A percentile compares a stretch with the other conserved stretches of the same genome.
These are phyloP conservation scores for Spea bombifrons DNA, from an alignment of 2,113 vertebrate species.

Conservation along the genomic window DNA sequence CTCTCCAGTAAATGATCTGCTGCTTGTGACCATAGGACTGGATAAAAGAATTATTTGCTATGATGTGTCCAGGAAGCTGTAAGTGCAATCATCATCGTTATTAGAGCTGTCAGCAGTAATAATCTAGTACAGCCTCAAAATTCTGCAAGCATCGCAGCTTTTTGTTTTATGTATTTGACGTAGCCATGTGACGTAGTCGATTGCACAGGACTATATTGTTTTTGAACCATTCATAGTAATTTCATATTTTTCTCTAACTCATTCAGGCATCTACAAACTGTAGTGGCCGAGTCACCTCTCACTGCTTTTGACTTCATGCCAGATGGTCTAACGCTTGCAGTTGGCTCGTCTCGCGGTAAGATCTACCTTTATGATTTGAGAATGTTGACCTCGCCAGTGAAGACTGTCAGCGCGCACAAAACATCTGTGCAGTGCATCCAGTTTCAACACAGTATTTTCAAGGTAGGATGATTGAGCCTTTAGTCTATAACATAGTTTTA, in stretches of 20 bases:
- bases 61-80: constrained; percentile 93
- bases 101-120: too few relatives aligned
- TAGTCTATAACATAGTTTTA: background rate
- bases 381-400: constrained; percentile 81
- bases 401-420: constrained; percentile 82
- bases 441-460: constrained; percentile 77
- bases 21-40: constrained; percentile 88
- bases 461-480: constrained; percentile 64
- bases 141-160: too few relatives aligned
- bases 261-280: constrained; percentile 73
- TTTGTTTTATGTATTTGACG: too few relatives aligned
- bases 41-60: constrained; percentile 97
- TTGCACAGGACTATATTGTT: background rate
- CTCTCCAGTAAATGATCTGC: constrained; percentile 89
- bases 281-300: constrained; percentile 83
- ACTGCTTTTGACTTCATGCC: constrained; percentile 89
- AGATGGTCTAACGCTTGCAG: constrained; percentile 84
- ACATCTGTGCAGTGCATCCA: constrained; percentile 90
- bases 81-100: constrained; percentile 54
- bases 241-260: constrained; percentile 16
- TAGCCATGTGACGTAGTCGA: background rate
- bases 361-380: constrained; percentile 92
- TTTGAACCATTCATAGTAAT: background rate
- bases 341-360: constrained; percentile 89
- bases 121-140: too few relatives aligned